Conservation (phyloP, 2,797 vertebrate genomes). For the Sebastes kiyomatsui region DNA sequence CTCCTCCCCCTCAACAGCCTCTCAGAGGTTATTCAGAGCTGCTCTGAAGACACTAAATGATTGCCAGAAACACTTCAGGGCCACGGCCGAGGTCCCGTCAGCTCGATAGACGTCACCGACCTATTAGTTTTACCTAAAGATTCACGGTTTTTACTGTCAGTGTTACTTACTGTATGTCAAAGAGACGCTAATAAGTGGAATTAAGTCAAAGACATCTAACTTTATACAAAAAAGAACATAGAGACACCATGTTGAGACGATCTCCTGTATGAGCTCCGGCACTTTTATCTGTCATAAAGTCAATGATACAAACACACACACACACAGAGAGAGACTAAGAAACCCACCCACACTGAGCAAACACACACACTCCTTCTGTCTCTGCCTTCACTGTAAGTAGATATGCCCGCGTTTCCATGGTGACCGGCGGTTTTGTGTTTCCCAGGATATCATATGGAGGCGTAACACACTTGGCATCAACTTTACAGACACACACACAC, state of each 20-base stretch:
- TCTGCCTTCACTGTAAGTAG: slow-evolving; percentile 58
- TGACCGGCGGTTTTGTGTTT: slow-evolving; percentile 73
- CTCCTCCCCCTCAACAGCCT: not conserved
- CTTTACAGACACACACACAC: slow-evolving; percentile 8
- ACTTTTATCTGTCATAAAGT: not conserved
- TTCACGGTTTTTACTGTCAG: not conserved
- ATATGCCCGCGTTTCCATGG: slow-evolving; percentile 68
- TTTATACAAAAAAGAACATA: not conserved
- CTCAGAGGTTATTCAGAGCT: not conserved
- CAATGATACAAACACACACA: not conserved
- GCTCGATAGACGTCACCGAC: not conserved
- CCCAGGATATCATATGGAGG: slow-evolving; percentile 70
- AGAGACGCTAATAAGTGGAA: too few species aligned
- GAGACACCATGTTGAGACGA: not conserved
- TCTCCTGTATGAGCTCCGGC: not conserved
- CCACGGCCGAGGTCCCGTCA: not conserved
- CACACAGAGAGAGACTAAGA: not conserved
- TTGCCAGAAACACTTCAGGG: not conserved
- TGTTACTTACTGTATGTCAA: not conserved
- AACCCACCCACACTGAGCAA: slow-evolving; percentile 11
- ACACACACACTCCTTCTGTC: slow-evolving; percentile 35
- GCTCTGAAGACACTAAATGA: not conserved
- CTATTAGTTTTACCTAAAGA: not conserved
- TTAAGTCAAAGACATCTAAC: not conserved
- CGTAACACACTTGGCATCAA: slow-evolving; percentile 12